These are phyloP conservation scores for Clytia hemisphaerica DNA, from an alignment of 30 jellyfish, hydroid and myxozoan species.

Conservation along the genomic window DNA sequence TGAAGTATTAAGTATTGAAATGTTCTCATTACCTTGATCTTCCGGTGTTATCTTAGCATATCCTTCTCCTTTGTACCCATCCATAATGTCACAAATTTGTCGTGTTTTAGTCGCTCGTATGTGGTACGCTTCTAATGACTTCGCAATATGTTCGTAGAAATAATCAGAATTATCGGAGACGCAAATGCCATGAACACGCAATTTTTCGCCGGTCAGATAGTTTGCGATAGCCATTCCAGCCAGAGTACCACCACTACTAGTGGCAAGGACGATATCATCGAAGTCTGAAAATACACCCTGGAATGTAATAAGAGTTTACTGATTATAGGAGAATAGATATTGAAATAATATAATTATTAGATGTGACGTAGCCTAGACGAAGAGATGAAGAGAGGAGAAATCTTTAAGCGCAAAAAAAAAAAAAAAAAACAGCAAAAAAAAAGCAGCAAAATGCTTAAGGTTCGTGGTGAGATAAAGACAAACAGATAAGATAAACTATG, in stretches of 20 bases:
- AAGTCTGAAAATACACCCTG: constrained; percentile 48
- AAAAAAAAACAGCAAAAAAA: too few relatives aligned
- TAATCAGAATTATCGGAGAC: constrained; percentile 62
- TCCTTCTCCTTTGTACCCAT: constrained; percentile 63
- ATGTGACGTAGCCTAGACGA: too few relatives aligned
- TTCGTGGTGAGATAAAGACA: too few relatives aligned
- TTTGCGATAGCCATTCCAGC: constrained; percentile 69
- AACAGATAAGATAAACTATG: too few relatives aligned
- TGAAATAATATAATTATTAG: too few relatives aligned
- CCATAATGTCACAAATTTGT: constrained; percentile 57
- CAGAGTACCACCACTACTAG: constrained; percentile 74
- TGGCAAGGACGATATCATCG: constrained; percentile 59
- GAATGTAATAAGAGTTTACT: background rate
- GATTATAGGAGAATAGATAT: too few relatives aligned
- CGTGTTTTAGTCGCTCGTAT: constrained; percentile 36
- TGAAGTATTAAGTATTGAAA: too few relatives aligned
- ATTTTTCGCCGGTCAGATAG: constrained; percentile 49
- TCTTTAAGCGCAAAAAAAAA: too few relatives aligned
- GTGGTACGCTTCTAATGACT: constrained; percentile 30
- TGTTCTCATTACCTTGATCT: constrained; percentile 78
- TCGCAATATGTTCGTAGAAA: constrained; percentile 46
- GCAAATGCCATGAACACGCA: constrained; percentile 60
- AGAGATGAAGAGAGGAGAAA: too few relatives aligned
- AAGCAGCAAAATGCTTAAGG: too few relatives aligned
- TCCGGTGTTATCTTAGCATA: constrained; percentile 72